Evolutionary conservation across 2,888 invertebrate species (phyloP).

Genomic region (Camponotus fellah): DNA sequence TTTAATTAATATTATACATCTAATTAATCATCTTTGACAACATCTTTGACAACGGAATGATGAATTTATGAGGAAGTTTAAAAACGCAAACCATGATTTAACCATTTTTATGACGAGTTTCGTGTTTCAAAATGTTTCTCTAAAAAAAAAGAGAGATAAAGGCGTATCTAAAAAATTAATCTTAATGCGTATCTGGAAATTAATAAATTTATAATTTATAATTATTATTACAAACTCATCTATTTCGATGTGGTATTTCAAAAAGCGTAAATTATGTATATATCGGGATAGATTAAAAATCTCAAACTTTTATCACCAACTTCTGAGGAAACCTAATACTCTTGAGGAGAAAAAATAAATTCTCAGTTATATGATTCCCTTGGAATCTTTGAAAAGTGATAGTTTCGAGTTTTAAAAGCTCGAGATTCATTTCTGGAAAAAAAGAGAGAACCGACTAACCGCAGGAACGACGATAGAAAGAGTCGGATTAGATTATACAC

Average conservation of each 20-base stretch:
- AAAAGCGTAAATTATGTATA: background rate
- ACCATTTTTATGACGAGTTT: conserved; percentile 65
- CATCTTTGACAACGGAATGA: background rate
- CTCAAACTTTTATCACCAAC: background rate
- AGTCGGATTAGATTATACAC: conserved; percentile 65
- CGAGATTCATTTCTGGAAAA: conserved; percentile 17
- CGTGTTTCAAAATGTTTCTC: conserved; percentile 48
- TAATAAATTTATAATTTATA: background rate
- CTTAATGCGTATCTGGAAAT: background rate
- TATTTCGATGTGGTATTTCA: background rate
- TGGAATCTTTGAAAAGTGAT: conserved; percentile 8
- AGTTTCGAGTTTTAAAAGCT: conserved; percentile 11
- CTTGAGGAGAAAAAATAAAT: background rate
- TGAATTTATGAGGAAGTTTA: background rate
- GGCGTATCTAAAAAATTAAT: background rate
- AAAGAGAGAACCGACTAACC: conserved; percentile 10
- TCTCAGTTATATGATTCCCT: background rate
- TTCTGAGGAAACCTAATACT: background rate
- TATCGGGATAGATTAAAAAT: background rate
- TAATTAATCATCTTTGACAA: conserved; percentile 14
- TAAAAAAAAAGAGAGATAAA: background rate
- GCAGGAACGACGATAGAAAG: conserved; percentile 37
- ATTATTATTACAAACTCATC: no score
- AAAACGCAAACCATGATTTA: conserved; percentile 49
- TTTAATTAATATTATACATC: conserved; percentile 43